Evolutionary conservation across 2,797 vertebrate genomes (phyloP).

Genomic region (Schizopygopsis pylzovi): DNA sequence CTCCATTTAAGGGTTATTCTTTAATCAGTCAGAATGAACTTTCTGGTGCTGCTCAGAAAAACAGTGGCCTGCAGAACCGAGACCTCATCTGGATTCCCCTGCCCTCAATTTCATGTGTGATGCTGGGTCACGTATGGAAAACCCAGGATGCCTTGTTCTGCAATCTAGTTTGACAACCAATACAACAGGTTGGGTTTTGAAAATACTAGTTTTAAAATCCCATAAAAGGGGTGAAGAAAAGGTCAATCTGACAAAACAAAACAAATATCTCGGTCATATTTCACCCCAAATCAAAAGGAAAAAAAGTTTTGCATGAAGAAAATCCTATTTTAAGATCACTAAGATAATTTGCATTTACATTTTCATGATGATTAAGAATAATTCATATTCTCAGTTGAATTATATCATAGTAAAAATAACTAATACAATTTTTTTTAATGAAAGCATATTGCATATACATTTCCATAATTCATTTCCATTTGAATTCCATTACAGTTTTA

Average conservation of each 20-base stretch:
- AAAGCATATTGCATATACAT: background rate
- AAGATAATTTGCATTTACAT: background rate
- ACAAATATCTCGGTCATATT: background rate
- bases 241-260: background rate
- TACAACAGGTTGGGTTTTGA: conserved; percentile 1
- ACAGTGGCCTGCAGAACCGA: conserved; percentile 14
- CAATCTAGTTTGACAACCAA: conserved; percentile 18
- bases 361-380: background rate
- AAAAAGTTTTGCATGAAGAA: no score
- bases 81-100: conserved; percentile 32
- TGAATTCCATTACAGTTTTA: background rate
- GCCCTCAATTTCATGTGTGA: conserved; percentile 20
- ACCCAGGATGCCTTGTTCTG: conserved; percentile 2
- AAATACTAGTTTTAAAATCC: conserved; percentile 10
- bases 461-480: background rate
- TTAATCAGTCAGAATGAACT: conserved; percentile 47
- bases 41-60: conserved; percentile 22
- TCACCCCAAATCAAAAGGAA: background rate
- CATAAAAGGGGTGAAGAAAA: background rate
- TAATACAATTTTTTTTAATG: background rate
- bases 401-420: background rate
- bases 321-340: background rate
- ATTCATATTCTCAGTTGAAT: background rate
- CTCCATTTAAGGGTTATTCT: conserved; percentile 53
- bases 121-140: conserved; percentile 11